Base-by-base conservation (phyloP, 2,113 vertebrate species). In the Oryzias curvinotus region DNA sequence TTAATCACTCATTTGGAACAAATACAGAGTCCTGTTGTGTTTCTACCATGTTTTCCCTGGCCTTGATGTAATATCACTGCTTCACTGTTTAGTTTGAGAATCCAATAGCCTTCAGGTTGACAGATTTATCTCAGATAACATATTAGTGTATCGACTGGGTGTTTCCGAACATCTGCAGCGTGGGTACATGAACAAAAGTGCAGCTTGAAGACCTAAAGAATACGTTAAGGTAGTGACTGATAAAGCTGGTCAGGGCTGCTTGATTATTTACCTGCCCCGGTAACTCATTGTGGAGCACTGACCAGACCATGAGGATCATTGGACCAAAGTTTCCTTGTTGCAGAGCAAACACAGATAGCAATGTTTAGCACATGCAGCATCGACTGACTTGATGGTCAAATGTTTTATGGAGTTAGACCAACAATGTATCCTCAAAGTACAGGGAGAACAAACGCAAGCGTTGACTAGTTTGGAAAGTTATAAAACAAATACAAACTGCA, bases 1-100 rank as follows among this genome's bases (percentile, higher is more conserved):
- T 89, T 89, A 81, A 89, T 88, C 86, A 62, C 55, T 71, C 71
- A 64, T 73, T 68, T 65, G 79, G 79, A 36, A 71, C 64, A 70
- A 82, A 90, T 90, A 90, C 86, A 77, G 50, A 52, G 46, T 15
- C 16, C 42, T 49, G 48, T 62, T 66, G 51, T 75, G 57, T 66
- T 25, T 49, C 44, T 57, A 1, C 28, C 41, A 43, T 21, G 49
- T 65, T 47, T 72, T 63, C 15, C 3, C 14, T 28, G 57, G 66
- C 63, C 61, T 76, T 62, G 64, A 73, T 75, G 73, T 53, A 59
- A 41, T 57, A 42, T 59, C 56, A 50, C 48, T 71, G 55, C 70
- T 56, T 68, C 58, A 55, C 50, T 78, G 77, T 85, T 82, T 84
- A 65, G 42, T 56, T 64, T 71, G 17, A 60, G 62, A 65, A 76